Evolutionary conservation across 2,888 invertebrate species (phyloP).

Genomic region (Exephanes ischioxanthus): DNA sequence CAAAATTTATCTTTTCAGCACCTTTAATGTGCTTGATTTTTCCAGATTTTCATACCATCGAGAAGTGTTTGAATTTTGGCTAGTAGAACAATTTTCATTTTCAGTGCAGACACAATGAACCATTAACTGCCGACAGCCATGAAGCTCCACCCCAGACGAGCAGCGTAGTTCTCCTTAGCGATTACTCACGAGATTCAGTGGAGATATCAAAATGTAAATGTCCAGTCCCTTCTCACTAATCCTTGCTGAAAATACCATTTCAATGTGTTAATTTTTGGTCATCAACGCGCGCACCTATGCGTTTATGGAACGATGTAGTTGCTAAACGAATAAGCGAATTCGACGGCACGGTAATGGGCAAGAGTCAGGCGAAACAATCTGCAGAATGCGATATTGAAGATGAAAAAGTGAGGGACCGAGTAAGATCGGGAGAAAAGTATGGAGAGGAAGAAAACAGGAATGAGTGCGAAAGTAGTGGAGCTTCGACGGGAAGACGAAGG

Average conservation of each 20-base stretch:
- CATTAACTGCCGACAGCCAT: neutral
- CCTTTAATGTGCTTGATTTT: too few species aligned
- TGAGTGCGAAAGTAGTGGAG: neutral
- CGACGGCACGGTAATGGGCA: neutral
- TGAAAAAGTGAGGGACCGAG: slow-evolving; percentile 13
- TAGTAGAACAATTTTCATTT: too few species aligned
- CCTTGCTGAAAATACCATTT: neutral
- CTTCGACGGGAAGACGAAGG: slow-evolving; percentile 23
- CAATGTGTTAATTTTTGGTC: neutral
- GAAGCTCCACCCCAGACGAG: neutral
- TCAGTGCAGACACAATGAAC: neutral
- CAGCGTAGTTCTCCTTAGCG: neutral
- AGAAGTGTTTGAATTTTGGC: too few species aligned
- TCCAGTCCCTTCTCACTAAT: slow-evolving; percentile 5
- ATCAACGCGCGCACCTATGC: neutral
- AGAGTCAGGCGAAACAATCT: slow-evolving; percentile 33
- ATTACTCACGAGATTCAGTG: neutral
- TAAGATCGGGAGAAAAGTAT: slow-evolving; percentile 19
- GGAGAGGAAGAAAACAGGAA: neutral
- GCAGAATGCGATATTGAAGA: slow-evolving; percentile 25
- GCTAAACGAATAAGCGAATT: slow-evolving; percentile 19
- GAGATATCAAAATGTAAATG: slow-evolving; percentile 14
- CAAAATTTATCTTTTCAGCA: too few species aligned
- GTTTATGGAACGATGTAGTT: slow-evolving; percentile 1
- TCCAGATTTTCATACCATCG: too few species aligned